Conservation (phyloP, 2,113 vertebrate species). For the Dascyllus trimaculatus region DNA sequence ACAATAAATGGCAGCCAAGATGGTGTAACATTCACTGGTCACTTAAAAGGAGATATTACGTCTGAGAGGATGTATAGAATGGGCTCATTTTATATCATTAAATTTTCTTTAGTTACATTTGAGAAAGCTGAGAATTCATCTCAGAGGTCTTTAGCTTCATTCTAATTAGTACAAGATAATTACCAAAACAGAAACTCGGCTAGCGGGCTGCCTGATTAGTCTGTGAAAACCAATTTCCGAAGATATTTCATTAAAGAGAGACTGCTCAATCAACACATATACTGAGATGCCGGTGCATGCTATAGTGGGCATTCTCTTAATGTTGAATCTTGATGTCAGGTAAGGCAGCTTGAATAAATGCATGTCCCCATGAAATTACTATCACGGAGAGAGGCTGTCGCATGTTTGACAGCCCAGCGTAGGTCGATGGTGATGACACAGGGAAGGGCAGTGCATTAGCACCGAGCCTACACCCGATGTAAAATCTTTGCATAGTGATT, state of each 20-base stretch:
- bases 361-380: slow-evolving; percentile 63
- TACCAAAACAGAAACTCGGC: slow-evolving; percentile 82
- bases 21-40: slow-evolving; percentile 29
- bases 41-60: slow-evolving; percentile 55
- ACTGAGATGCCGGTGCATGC: slow-evolving; percentile 20
- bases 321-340: slow-evolving; percentile 48
- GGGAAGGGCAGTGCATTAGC: slow-evolving; percentile 64
- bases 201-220: slow-evolving; percentile 79
- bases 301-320: slow-evolving; percentile 29
- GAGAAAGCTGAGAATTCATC: slow-evolving; percentile 82
- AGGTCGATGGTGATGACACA: slow-evolving; percentile 64
- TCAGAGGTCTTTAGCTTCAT: slow-evolving; percentile 84
- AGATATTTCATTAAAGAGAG: slow-evolving; percentile 79
- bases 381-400: slow-evolving; percentile 39
- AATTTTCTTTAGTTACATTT: slow-evolving; percentile 85
- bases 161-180: slow-evolving; percentile 87
- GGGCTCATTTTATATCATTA: slow-evolving; percentile 70
- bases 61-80: slow-evolving; percentile 60
- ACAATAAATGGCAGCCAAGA: slow-evolving; percentile 15
- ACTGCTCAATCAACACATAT: slow-evolving; percentile 73
- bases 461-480: slow-evolving; percentile 41
- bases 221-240: slow-evolving; percentile 80
- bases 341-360: slow-evolving; percentile 54
- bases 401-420: slow-evolving; percentile 53
- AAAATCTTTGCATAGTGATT: slow-evolving; percentile 76